Percentiles rank a stretch among this genome's conserved stretches.
phyloP scores from a whole-genome alignment of 2,888 invertebrate genomes.

The Leptopterna dolabrata region DNA sequence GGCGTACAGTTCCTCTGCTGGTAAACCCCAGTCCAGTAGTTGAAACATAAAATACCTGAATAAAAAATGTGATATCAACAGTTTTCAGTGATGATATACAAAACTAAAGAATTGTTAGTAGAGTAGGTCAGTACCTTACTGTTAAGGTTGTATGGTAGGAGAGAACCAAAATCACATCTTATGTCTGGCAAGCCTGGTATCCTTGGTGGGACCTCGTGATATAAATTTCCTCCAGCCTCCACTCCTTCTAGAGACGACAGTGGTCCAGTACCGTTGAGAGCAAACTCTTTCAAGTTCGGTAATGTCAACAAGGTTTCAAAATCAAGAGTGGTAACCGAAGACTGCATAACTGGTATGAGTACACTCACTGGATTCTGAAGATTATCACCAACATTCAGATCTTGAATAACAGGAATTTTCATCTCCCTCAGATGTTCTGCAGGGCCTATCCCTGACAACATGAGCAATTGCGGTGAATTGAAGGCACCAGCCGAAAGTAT shows the following conservation, averaged over 20 bases:
- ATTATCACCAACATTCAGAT: conserved; percentile 60
- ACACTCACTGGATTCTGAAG: conserved; percentile 54
- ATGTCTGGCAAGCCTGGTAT: conserved; percentile 55
- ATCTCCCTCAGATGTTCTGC: conserved; percentile 69
- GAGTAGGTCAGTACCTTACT: conserved; percentile 68
- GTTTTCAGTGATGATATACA: conserved; percentile 66
- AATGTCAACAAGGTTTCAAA: neutral
- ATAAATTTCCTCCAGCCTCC: conserved; percentile 53
- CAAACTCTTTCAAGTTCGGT: conserved; percentile 20
- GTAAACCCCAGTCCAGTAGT: conserved; percentile 71
- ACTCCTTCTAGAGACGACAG: conserved; percentile 56
- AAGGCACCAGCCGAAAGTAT: conserved; percentile 87
- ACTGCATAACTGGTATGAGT: neutral
- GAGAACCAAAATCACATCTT: conserved; percentile 55
- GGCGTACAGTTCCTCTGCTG: conserved; percentile 74
- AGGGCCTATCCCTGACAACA: conserved; percentile 86
- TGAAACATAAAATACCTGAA: no score
- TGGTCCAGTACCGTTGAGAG: conserved; percentile 51
- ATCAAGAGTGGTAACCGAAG: conserved; percentile 14
- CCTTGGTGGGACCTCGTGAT: conserved; percentile 27
- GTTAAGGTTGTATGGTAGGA: conserved; percentile 66
- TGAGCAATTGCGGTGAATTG: conserved; percentile 79
- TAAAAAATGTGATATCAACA: no score
- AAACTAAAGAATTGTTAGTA: no score
- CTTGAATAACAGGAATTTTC: conserved; percentile 58